These are phyloP conservation scores for Molossus molossus DNA, from an alignment of 2,797 vertebrate species.

Conservation along the genomic window DNA sequence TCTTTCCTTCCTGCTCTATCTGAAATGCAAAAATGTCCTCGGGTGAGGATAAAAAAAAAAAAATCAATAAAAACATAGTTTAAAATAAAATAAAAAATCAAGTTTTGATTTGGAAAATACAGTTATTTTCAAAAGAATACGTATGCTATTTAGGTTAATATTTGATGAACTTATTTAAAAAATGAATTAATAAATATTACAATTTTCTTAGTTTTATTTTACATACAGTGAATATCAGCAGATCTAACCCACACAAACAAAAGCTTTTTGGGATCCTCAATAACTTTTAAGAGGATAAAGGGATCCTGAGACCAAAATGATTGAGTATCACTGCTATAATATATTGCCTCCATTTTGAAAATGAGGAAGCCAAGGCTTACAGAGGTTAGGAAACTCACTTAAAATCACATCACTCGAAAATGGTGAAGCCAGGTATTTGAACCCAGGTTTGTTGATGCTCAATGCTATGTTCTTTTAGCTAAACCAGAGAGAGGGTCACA, in stretches of 20 bases:
- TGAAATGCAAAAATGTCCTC: too few relatives aligned
- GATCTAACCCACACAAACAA: neutral
- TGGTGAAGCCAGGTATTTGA: neutral
- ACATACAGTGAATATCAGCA: neutral
- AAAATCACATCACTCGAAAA: neutral
- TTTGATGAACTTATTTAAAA: neutral
- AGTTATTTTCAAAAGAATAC: slow-evolving; percentile 29
- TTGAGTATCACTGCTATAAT: neutral
- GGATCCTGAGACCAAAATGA: neutral
- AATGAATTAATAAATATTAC: neutral
- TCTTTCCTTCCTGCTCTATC: too few relatives aligned
- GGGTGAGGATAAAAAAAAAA: too few relatives aligned
- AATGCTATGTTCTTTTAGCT: neutral
- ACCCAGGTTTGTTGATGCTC: neutral
- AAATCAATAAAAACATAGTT: too few relatives aligned
- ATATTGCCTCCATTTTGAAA: neutral
- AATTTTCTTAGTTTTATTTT: slow-evolving; percentile 44
- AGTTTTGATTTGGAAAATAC: slow-evolving; percentile 21
- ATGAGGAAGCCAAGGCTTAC: neutral
- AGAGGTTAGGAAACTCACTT: neutral
- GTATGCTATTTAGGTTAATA: neutral
- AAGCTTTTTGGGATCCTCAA: neutral
- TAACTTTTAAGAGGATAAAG: neutral
- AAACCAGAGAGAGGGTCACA: neutral
- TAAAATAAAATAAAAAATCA: neutral